Evolutionary conservation across 2,113 vertebrate genomes (phyloP), one percentile per base, ranked within the genome.

Genomic region (Epinephelus moara): DNA sequence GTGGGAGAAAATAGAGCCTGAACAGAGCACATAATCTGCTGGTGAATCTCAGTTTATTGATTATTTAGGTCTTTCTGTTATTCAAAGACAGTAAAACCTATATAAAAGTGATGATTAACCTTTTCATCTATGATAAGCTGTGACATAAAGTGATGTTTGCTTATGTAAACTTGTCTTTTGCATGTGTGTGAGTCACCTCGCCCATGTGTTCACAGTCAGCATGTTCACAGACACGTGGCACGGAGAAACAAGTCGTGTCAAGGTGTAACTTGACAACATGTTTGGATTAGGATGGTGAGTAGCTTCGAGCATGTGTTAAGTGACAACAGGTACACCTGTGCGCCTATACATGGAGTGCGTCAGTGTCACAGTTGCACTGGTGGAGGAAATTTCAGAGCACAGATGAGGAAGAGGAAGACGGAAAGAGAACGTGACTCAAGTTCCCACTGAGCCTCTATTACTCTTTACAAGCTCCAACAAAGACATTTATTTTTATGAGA

Each of bases 321-420:
- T 40, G 19, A 52, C 55, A 55, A 27, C 52, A 25, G 37, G 21
- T 57, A 11, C 4, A 23, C 23, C 15, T 40, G 18, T 19, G 27
- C 12, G 7, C 25, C 15, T 11, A 25, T 17, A 13, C 27, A 49
- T 1, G 13, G 6, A 6, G 30, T 30, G 30, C 4, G 30, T 30
- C 30, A 30, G 37, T 61, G 75, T 68, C 1, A 64, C 50, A 21
- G 49, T n/a, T 15, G 45, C 10, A 2, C 10, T 40, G 5, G n/a
- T 12, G 21, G 33, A 23, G 6, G 0, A 23, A 15, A 60, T 40
- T 9, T 33, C 0, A 52, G 45, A 45, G 50, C 49, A 63, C 42
- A 76, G 49, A 75, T 23, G 13, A 57, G 14, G 57, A 75, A 52
- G 30, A 75, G 30, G 17, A 84, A 68, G 37, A 67, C 42, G 33